phyloP scores from a whole-genome alignment of 1,140 invertebrate species.

The Mya arenaria region DNA sequence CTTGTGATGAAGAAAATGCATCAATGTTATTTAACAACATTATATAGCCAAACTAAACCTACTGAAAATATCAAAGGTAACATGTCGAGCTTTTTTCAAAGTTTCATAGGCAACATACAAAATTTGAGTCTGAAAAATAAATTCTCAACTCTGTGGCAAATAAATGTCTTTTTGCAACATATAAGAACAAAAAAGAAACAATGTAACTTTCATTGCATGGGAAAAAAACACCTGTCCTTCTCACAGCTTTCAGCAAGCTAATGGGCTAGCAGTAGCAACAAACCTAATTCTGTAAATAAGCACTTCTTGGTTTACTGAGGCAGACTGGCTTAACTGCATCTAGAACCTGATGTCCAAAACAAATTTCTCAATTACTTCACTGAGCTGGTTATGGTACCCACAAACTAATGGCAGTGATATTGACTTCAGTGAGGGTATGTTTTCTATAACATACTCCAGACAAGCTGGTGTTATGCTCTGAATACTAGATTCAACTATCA shows the following conservation, averaged over 20 bases:
- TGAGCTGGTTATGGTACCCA: neutral
- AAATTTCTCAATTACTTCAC: neutral
- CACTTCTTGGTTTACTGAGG: neutral
- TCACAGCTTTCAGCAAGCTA: too few species aligned
- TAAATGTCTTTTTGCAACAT: neutral
- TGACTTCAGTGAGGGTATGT: neutral
- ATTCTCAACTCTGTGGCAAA: too few species aligned
- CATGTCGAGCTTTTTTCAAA: too few species aligned
- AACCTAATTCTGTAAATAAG: too few species aligned
- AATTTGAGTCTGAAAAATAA: too few species aligned
- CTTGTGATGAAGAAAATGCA: too few species aligned
- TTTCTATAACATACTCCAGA: neutral
- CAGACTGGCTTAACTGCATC: neutral
- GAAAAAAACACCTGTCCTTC: neutral
- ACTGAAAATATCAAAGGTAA: too few species aligned
- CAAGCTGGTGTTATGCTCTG: neutral
- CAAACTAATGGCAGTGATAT: neutral
- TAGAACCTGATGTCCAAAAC: conserved; percentile 5
- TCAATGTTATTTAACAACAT: too few species aligned
- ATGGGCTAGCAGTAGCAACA: too few species aligned
- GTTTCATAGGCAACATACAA: too few species aligned
- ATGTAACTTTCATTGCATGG: neutral
- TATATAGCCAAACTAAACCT: too few species aligned
- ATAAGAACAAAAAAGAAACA: too few species aligned
- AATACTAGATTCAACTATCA: neutral